Conservation (phyloP, 35 echinoderm and acorn worm species). For the Acanthaster planci region DNA sequence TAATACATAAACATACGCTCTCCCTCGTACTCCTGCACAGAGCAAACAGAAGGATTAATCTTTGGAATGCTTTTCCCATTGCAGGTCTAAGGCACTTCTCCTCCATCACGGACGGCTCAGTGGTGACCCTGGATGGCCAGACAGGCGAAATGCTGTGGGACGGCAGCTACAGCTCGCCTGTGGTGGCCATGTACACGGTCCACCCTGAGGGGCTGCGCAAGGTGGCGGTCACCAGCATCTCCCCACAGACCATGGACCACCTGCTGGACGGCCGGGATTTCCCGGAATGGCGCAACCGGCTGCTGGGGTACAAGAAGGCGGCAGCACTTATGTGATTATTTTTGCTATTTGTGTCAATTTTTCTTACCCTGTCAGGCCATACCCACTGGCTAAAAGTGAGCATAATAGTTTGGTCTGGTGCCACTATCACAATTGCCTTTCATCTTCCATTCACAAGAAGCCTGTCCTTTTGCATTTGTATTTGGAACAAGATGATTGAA, state of each 20-base stretch:
- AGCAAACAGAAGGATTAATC: background rate
- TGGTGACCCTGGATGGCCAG: constrained; percentile 77
- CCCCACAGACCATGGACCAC: constrained; percentile 74
- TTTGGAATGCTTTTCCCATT: background rate
- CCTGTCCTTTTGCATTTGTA: too few species aligned
- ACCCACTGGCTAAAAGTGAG: too few species aligned
- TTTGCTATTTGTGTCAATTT: too few species aligned
- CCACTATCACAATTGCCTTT: too few species aligned
- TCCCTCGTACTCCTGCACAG: too few species aligned
- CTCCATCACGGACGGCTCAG: constrained; percentile 75
- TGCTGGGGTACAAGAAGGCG: constrained; percentile 68
- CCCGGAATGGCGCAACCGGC: constrained; percentile 76
- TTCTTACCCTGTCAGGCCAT: too few species aligned
- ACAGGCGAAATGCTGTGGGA: constrained; percentile 89
- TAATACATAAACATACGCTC: too few species aligned
- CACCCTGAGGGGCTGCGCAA: constrained; percentile 80
- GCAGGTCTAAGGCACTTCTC: constrained; percentile 86
- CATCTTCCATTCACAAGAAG: too few species aligned
- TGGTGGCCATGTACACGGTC: constrained; percentile 81
- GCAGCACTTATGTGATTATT: constrained; percentile 79
- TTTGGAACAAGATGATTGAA: too few species aligned
- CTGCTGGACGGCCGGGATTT: constrained; percentile 78
- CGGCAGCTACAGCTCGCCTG: constrained; percentile 78
- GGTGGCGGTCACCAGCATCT: constrained; percentile 62
- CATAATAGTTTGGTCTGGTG: too few species aligned